These are phyloP conservation scores for Carassius auratus DNA, from an alignment of 2,113 vertebrate species.

Conservation along the genomic window DNA sequence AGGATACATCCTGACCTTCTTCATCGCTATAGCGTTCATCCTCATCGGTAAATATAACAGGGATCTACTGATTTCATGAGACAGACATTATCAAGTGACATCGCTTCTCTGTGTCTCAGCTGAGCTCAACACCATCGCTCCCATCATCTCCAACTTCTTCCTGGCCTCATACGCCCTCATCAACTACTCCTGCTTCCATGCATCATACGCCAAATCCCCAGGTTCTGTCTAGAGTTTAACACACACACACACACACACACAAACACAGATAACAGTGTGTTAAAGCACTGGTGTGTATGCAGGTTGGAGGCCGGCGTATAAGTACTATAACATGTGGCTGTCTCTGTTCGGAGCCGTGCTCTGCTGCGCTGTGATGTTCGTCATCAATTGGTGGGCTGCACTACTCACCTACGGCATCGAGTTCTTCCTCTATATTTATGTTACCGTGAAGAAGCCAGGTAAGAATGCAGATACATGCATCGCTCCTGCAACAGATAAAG, in stretches of 20 bases:
- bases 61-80: not conserved
- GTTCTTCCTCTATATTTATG: conserved; percentile 92
- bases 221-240: conserved; percentile 71
- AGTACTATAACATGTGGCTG: conserved; percentile 97
- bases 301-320: conserved; percentile 97
- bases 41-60: conserved; percentile 82
- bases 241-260: not conserved
- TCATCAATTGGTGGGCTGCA: conserved; percentile 99
- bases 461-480: conserved; percentile 55
- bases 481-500: not conserved
- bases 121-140: conserved; percentile 91
- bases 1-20: conserved; percentile 92
- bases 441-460: conserved; percentile 97
- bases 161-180: conserved; percentile 96
- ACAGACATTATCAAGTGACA: not conserved
- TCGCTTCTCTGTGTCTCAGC: conserved; percentile 72
- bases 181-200: conserved; percentile 99
- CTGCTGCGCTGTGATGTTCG: conserved; percentile 97
- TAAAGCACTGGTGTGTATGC: not conserved
- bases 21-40: conserved; percentile 95
- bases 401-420: conserved; percentile 93
- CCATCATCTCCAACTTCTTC: conserved; percentile 99
- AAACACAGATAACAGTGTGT: no score
- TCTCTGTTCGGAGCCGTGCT: conserved; percentile 91
- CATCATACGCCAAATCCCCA: conserved; percentile 97